Base-by-base conservation (phyloP, 2,113 vertebrate species). In the Atherinomorus stipes region DNA sequence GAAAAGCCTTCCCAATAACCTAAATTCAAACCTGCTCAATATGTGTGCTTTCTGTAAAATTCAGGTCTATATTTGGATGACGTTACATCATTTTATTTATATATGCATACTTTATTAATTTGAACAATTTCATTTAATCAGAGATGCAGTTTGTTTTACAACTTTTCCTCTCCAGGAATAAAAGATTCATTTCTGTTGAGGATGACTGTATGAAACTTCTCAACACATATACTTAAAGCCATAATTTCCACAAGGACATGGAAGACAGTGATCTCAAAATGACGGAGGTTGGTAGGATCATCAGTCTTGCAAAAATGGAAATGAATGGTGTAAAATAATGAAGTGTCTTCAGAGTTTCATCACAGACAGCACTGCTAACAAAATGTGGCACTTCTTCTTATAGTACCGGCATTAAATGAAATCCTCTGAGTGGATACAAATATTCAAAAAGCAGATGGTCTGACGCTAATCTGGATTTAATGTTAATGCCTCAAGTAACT, bases 391-490 rank as follows among this genome's bases (percentile, higher is more conserved):
- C 71, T 45, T 79, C 59, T 74, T 25, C 80, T 88, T 68, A 65
- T 63, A 69, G 76, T 65, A 64, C 71, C 61, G 72, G 74, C 76
- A 76, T 89, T 89, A 86, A 91, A 86, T 75, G 49, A 86, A 88
- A 90, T 91, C 88, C 83, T 85, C 80, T 71, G 85, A 89, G 83
- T 85, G 73, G 72, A 84, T 74, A 88, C 78, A 86, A 88, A 86
- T 81, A 87, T 80, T 85, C 63, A 71, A 87, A n/a, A 88, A 87
- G 86, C 84, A 92, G 88, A 91, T 89, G 91, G 82, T 77, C 71
- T 91, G 90, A 91, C 87, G 25, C 68, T 93, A 92, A 94, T 91
- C 92, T 91, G 91, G 89, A 91, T 90, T 88, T 66, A 26, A 60
- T 80, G 57, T 81, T 85, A 90, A 90, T 83, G 75, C 78, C 64